Evolutionary conservation across 1,140 invertebrate species (phyloP).

Genomic region (Lepidurus apus): DNA sequence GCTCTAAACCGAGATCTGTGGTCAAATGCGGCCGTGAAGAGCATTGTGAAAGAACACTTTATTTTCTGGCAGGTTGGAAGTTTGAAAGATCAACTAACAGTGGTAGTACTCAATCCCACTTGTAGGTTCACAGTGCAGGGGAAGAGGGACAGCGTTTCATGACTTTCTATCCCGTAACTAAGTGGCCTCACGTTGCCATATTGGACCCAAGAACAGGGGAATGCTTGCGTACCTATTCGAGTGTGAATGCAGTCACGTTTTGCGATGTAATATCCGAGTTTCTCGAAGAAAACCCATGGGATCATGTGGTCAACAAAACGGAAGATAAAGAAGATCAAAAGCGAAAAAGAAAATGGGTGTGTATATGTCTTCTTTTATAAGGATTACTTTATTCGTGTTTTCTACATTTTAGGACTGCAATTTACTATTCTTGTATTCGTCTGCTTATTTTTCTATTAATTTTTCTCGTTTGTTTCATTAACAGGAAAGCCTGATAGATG

Average conservation of each 20-base stretch:
- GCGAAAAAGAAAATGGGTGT: constrained; percentile 6
- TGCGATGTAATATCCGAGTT: constrained; percentile 47
- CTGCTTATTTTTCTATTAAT: neutral
- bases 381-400: neutral
- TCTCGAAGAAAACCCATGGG: constrained; percentile 36
- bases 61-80: constrained; percentile 67
- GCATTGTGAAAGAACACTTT: constrained; percentile 63
- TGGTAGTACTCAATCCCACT: constrained; percentile 19
- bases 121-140: constrained; percentile 61
- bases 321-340: neutral
- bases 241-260: constrained; percentile 50
- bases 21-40: constrained; percentile 60
- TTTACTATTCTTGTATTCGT: neutral
- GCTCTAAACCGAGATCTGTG: constrained; percentile 72
- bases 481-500: constrained; percentile 44
- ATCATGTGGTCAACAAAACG: constrained; percentile 1
- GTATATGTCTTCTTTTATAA: neutral
- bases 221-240: constrained; percentile 53
- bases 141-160: constrained; percentile 62
- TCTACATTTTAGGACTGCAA: neutral
- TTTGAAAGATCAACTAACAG: constrained; percentile 26
- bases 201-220: constrained; percentile 72
- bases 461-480: neutral
- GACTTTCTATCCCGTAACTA: constrained; percentile 61
- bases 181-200: constrained; percentile 66